These are phyloP conservation scores for Cavia porcellus DNA, from an alignment of 2,113 vertebrate species.

Conservation along the genomic window DNA sequence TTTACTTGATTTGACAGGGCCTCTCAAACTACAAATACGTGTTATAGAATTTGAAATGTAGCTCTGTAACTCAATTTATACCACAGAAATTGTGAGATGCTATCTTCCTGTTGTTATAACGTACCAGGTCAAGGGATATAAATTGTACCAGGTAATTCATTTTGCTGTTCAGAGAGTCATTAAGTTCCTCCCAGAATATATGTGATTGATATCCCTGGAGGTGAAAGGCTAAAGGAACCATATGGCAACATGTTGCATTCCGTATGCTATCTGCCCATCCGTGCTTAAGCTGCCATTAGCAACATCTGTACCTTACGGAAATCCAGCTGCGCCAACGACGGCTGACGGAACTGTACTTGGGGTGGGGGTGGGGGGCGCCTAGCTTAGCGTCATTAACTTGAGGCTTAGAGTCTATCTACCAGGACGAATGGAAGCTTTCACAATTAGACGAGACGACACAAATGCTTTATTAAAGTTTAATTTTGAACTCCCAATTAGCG, in stretches of 20 bases:
- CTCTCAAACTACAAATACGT: constrained; percentile 18
- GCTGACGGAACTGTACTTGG: constrained; percentile 70
- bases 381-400: constrained; percentile 73
- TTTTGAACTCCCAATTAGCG: constrained; percentile 83
- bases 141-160: constrained; percentile 77
- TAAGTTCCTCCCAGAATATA: constrained; percentile 80
- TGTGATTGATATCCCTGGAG: constrained; percentile 86
- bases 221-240: constrained; percentile 90
- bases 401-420: constrained; percentile 71
- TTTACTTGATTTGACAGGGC: constrained; percentile 33
- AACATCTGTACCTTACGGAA: constrained; percentile 88
- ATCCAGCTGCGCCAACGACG: constrained; percentile 86
- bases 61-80: constrained; percentile 65
- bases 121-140: constrained; percentile 80
- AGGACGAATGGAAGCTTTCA: constrained; percentile 80
- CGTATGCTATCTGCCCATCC: constrained; percentile 89
- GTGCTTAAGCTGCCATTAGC: constrained; percentile 86
- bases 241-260: constrained; percentile 88
- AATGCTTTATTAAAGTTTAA: constrained; percentile 83
- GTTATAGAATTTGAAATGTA: not conserved
- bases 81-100: constrained; percentile 40
- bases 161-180: constrained; percentile 80
- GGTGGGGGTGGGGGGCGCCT: constrained; percentile 21
- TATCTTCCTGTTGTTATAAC: constrained; percentile 47
- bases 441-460: constrained; percentile 82